Evolutionary conservation across 1,140 invertebrate species (phyloP), one percentile per base, ranked within the genome.

Genomic region (Capitella teleta): DNA sequence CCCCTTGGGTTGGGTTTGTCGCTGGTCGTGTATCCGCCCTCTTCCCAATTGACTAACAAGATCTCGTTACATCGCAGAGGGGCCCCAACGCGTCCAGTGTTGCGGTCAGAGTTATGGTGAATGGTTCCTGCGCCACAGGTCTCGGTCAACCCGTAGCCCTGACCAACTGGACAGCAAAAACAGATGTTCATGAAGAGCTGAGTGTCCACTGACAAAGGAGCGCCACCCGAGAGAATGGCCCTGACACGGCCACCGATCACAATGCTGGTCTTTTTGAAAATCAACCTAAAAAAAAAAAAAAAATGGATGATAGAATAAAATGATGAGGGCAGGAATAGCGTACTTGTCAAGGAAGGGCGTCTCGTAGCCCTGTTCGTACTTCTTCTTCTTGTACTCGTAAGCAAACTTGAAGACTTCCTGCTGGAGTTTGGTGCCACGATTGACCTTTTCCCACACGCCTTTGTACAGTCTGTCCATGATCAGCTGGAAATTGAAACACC

Each of bases 101-200:
- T 79, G 56, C 23, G 12, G 38, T 41, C 12, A 12, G n/a, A 75
- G 83, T 83, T 72, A 66, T 91, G 83, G 79, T 88, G 86, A 47
- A 94, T 84, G 16, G 88, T 86, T 24, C 87, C 89, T 62, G 85
- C 89, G 2, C 90, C 93, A 57, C 85, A 86, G 8, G 92, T 96
- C 79, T 98, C 94, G 1, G 95, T 98, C 28, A 98, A 79, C 5
- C 94, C 95, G 74, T 98, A 98, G 40, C 94, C 95, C 67, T 94
- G 90, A 42, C 87, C 80, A 21, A 98, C 80, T 38, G 84, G 83
- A 37, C 86, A 83, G 66, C 89, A 95, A 21, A 98, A 78, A 66
- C 90, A 94, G 49, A 87, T 82, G 66, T 92, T 85, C 57, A 96
- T 87, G 68, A 96, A 93, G 59, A 84, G 80, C 63, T 98, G 93